Evolutionary conservation across 2,888 invertebrate species (phyloP), one percentile per base, ranked within the genome.

Genomic region (Syritta pipiens): DNA sequence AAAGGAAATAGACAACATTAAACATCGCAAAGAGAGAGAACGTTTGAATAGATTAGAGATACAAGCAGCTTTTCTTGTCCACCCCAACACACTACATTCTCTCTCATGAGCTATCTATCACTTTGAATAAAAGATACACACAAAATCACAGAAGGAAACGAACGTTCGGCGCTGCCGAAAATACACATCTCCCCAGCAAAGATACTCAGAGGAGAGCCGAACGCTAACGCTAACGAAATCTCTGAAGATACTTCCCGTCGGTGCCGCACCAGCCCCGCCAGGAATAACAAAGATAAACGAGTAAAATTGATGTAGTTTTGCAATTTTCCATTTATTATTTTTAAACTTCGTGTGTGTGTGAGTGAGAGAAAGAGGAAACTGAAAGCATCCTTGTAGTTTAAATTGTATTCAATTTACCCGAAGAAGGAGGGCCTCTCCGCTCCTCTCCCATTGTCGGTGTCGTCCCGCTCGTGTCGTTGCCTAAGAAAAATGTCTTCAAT

Each of bases 251-350:
- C 79, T 79, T n/a, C n/a, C n/a, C n/a, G n/a, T n/a, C n/a, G n/a
- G n/a, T n/a, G n/a, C n/a, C n/a, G n/a, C n/a, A n/a, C n/a, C n/a
- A n/a, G n/a, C n/a, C n/a, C n/a, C 79, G 74, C 60, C 79, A 79
- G 57, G 74, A 79, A 79, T 79, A 74, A 79, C 79, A 79, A 79
- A 79, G 79, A 79, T 79, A 79, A 79, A 79, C 79, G 79, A 79
- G 79, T 62, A 62, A 74, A 79, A 79, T 79, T 79, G 74, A 79
- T 79, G 79, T 79, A 79, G 79, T 79, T 79, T 79, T 79, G 74
- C 79, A 67, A 79, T 79, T 79, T 79, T 79, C 79, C 74, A 79
- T 79, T 79, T 79, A 79, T 79, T 79, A 79, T 79, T 79, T 79
- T 79, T 63, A 68, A 74, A 79, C 77, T 79, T 44, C n/a, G 60